These are phyloP conservation scores for Lepus europaeus DNA, from an alignment of 2,113 vertebrate genomes.

Conservation along the genomic window DNA sequence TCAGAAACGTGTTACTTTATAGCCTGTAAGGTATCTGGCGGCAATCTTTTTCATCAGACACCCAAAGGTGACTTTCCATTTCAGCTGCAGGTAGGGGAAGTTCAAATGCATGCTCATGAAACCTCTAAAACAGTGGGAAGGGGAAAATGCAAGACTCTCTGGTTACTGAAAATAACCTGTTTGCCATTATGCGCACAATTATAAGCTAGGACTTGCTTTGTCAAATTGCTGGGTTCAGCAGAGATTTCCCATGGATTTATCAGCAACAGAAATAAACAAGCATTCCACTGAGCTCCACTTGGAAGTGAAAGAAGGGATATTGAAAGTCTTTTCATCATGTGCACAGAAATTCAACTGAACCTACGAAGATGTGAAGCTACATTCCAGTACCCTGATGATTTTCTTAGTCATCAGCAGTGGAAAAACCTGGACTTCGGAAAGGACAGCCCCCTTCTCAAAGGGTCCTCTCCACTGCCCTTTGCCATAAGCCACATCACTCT, in stretches of 20 bases:
- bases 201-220: conserved; percentile 49
- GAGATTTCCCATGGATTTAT: conserved; percentile 69
- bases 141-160: conserved; percentile 37
- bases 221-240: conserved; percentile 66
- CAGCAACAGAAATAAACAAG: conserved; percentile 71
- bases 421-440: not conserved
- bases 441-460: not conserved
- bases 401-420: conserved; percentile 1
- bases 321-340: conserved; percentile 29
- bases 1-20: conserved; percentile 58
- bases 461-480: not conserved
- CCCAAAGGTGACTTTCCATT: conserved; percentile 36
- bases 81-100: not conserved
- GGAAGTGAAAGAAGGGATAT: conserved; percentile 40
- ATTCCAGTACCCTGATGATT: not conserved
- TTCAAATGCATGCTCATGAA: not conserved
- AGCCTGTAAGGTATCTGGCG: conserved; percentile 45
- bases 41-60: conserved; percentile 59
- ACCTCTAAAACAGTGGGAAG: not conserved
- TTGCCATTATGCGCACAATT: conserved; percentile 55
- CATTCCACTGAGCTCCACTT: conserved; percentile 40
- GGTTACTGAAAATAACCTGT: conserved; percentile 64
- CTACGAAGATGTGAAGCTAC: not conserved
- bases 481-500: not conserved
- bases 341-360: conserved; percentile 27